Evolutionary conservation across 2,888 invertebrate genomes (phyloP).

Genomic region (Drosophila barbarae): DNA sequence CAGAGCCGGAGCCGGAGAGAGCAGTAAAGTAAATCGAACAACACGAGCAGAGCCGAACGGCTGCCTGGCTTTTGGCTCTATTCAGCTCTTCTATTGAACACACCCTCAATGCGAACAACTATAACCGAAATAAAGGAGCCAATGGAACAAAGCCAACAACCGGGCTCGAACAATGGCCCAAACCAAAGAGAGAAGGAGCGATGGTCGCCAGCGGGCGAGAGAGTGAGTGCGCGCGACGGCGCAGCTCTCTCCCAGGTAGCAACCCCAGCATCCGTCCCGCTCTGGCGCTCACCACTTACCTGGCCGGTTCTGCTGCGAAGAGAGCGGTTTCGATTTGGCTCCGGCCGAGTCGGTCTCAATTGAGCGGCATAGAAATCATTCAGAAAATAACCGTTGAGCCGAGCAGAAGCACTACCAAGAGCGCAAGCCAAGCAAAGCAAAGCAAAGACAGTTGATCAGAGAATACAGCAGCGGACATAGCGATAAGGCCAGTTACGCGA

Average conservation of each 20-base stretch:
- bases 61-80: constrained; percentile 42
- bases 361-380: constrained; percentile 72
- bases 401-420: constrained; percentile 63
- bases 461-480: constrained; percentile 11
- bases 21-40: constrained; percentile 33
- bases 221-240: constrained; percentile 43
- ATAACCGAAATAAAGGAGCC: constrained; percentile 74
- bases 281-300: constrained; percentile 37
- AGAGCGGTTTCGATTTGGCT: constrained; percentile 66
- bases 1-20: constrained; percentile 8
- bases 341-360: constrained; percentile 70
- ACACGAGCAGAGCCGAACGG: constrained; percentile 61
- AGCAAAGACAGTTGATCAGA: constrained; percentile 33
- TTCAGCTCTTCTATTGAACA: constrained; percentile 73
- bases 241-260: constrained; percentile 28
- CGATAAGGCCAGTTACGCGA: constrained; percentile 13
- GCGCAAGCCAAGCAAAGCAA: constrained; percentile 40
- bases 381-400: constrained; percentile 72
- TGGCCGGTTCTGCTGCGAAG: constrained; percentile 19
- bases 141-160: constrained; percentile 72
- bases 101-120: constrained; percentile 73
- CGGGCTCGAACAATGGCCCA: constrained; percentile 49
- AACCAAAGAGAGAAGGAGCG: constrained; percentile 48
- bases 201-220: constrained; percentile 40
- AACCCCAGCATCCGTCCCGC: constrained; percentile 45